Evolutionary conservation across 2,888 invertebrate genomes (phyloP), one percentile per base, ranked within the genome.

Genomic region (Himalopsyche anomala): DNA sequence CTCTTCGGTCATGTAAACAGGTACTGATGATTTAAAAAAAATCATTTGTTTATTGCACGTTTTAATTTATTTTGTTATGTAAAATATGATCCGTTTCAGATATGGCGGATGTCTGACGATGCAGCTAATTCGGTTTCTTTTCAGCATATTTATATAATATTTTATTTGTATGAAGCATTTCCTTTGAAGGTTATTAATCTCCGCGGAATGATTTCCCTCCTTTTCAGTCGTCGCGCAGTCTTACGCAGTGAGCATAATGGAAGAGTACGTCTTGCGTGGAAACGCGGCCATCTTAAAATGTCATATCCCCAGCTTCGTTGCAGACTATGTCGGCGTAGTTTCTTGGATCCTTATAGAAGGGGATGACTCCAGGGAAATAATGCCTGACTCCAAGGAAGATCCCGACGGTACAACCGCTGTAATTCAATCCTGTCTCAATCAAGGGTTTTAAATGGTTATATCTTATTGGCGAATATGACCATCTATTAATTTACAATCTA

Each of bases 281-380:
- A 98, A 98, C 93, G 96, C 97, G 90, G 98, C 97, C 90, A 96
- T 98, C 92, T 94, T 98, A 91, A 97, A 98, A 95, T 98, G 98
- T 94, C 97, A 97, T 93, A 97, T 98, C 92, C 97, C 98, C 90
- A 97, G 97, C 93, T 98, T 98, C 94, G 97, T 98, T 89, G 96
- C 97, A 90, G 98, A 98, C 93, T 98, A 96, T 92, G 97, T 98
- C 90, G 94, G 93, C 90, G 96, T 98, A 90, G 95, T 95, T 90
- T 96, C 97, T 90, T 98, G 98, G 98, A 94, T 97, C 91, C 96
- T 97, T 93, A 96, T 96, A 91, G 96, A 96, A 91, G 94, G 94
- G 87, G 91, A 91, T 84, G 91, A 92, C 86, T 92, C 92, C 90
- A 91, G 92, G 89, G 87, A 87, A 88, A 87, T 87, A 28, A 85